Evolutionary conservation across 2,113 vertebrate genomes (phyloP).

Genomic region (Mesocricetus auratus): DNA sequence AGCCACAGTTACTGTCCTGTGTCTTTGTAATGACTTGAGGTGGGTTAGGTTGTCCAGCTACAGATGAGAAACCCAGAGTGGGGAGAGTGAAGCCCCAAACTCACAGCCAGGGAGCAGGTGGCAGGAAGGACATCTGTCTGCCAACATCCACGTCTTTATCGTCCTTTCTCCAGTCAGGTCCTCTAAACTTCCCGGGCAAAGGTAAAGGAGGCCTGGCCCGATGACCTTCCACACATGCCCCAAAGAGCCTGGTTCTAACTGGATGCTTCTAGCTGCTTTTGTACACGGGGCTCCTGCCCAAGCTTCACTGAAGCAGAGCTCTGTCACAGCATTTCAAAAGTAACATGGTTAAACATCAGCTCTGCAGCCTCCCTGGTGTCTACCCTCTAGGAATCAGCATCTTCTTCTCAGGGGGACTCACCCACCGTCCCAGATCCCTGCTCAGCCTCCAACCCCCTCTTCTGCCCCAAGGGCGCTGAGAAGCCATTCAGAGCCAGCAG

Average conservation of each 20-base stretch:
- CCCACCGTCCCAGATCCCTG: too few species aligned
- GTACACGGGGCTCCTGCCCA: conserved; percentile 73
- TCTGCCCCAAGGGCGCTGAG: not conserved
- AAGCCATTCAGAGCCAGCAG: not conserved
- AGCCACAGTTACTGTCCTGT: not conserved
- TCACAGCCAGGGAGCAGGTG: not conserved
- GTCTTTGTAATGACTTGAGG: not conserved
- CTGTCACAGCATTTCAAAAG: conserved; percentile 64
- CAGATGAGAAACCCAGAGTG: not conserved
- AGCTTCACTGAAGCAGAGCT: conserved; percentile 51
- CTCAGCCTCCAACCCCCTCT: not conserved
- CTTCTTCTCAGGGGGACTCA: not conserved
- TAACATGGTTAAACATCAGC: conserved; percentile 45
- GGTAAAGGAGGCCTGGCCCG: not conserved
- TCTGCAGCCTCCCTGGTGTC: not conserved
- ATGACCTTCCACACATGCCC: not conserved
- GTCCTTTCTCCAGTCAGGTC: not conserved
- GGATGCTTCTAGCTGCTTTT: conserved; percentile 55
- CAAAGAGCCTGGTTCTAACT: not conserved
- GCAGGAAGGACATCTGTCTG: not conserved
- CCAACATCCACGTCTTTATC: not conserved
- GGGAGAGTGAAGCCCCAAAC: not conserved
- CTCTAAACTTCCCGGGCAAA: not conserved
- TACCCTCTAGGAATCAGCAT: conserved; percentile 1
- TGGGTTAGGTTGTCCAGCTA: not conserved